phyloP scores from a whole-genome alignment of 2,113 vertebrate species.

The Cygnus atratus region DNA sequence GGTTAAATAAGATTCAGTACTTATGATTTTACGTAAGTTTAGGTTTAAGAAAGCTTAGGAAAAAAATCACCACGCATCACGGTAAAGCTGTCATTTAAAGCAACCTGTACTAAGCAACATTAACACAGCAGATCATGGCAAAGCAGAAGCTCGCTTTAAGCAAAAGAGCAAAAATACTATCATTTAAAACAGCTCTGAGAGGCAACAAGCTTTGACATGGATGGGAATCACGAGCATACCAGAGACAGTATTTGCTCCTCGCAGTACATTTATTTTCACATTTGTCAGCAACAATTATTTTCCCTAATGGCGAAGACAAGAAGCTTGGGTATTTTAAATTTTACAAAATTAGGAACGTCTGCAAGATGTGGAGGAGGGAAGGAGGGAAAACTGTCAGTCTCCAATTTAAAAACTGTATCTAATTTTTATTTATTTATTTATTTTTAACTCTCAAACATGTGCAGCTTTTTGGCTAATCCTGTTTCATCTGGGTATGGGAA shows the following conservation, averaged over 20 bases:
- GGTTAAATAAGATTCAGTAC: background rate
- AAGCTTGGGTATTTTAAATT: slow-evolving; percentile 20
- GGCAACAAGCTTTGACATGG: slow-evolving; percentile 56
- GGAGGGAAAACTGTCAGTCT: slow-evolving; percentile 38
- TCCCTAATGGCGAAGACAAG: slow-evolving; percentile 57
- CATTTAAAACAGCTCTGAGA: slow-evolving; percentile 34
- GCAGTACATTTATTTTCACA: slow-evolving; percentile 27
- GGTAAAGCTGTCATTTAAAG: slow-evolving; percentile 4
- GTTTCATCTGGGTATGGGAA: background rate
- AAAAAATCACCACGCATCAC: slow-evolving; percentile 3
- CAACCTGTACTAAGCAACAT: slow-evolving; percentile 16
- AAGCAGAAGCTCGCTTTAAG: slow-evolving; percentile 54
- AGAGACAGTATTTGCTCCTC: slow-evolving; percentile 42
- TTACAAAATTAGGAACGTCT: slow-evolving; percentile 48
- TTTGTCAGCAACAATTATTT: slow-evolving; percentile 66
- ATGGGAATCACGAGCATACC: slow-evolving; percentile 1
- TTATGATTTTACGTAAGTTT: background rate
- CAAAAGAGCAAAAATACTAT: slow-evolving; percentile 12
- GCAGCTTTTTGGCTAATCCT: background rate
- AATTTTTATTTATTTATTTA: too few species aligned
- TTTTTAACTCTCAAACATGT: background rate
- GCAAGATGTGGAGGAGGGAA: slow-evolving; percentile 27
- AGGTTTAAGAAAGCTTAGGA: background rate
- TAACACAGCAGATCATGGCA: slow-evolving; percentile 20
- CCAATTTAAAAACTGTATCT: background rate